A percentile compares a stretch with the other conserved stretches of the same genome.
phyloP scores from a whole-genome alignment of 2,113 vertebrate species.

The Odocoileus virginianus region DNA sequence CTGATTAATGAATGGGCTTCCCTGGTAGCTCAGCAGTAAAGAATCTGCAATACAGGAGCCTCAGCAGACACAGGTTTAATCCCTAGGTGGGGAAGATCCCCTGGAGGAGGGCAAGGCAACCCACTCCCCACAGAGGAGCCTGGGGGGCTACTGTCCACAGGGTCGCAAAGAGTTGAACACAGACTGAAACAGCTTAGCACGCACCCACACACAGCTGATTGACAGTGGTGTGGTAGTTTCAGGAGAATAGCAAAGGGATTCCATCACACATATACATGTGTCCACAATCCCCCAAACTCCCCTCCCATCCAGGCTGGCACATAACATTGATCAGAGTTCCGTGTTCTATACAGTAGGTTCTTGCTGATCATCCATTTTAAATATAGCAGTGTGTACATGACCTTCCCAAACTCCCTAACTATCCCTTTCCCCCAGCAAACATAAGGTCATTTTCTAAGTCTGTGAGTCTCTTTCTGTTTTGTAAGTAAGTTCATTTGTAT shows the following conservation, averaged over 20 bases:
- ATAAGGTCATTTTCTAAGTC: neutral
- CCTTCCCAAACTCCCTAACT: neutral
- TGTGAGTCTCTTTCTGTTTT: neutral
- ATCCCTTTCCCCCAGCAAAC: neutral
- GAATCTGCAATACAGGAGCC: neutral
- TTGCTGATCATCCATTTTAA: neutral
- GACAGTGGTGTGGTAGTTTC: neutral
- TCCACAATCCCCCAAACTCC: neutral
- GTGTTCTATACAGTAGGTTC: neutral
- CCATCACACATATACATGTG: neutral
- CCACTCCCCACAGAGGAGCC: neutral
- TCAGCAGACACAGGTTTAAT: neutral
- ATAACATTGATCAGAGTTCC: neutral
- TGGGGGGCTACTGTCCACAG: neutral
- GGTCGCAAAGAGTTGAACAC: fast-evolving
- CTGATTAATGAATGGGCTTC: neutral
- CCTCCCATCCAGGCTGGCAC: neutral
- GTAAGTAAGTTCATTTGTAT: neutral
- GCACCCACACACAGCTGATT: neutral
- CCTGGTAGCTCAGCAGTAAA: neutral
- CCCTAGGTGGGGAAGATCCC: neutral
- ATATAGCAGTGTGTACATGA: neutral
- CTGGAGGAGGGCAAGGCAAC: neutral
- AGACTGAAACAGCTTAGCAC: neutral
- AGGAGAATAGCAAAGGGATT: neutral